Evolutionary conservation across 2,113 vertebrate genomes (phyloP), one percentile per base, ranked within the genome.

Genomic region (Syrmaticus mikado): DNA sequence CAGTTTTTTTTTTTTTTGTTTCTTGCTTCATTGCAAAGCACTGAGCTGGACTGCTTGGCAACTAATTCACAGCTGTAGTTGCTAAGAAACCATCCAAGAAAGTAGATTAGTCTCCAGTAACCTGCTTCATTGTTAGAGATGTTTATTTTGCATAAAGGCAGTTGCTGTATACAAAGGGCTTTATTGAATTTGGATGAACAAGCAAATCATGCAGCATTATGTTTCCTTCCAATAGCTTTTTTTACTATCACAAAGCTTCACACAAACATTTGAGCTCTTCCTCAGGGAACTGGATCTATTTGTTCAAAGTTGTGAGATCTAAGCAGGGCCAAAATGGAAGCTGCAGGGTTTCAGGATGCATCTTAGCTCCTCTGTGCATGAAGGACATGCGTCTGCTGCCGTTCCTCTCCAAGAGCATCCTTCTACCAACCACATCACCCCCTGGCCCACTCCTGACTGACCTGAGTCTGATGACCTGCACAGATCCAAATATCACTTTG

Each of bases 101-200:
- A 77, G 16, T 13, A 76, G 85, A 92, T 91, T 66, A 92, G 79
- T 93, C 81, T 91, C 67, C 62, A 64, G 53, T 65, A 85, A 92
- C 60, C 87, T 92, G 57, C 55, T 94, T 89, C 78, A 90, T 95
- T 76, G 90, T 92, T 80, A 82, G 75, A 86, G 66, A 66, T 89
- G 55, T 93, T 96, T 94, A 62, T 90, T 95, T 87, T 95, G 64
- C 40, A 53, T 90, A 88, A 94, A 94, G 41, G 73, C 73, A 91
- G 70, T 92, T 95, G 82, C 41, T 74, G 55, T 84, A 77, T 66
- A 90, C 73, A 82, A 91, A 93, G 28, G 34, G 6, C 2, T 75
- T 79, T 94, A 84, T 8, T 91, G 68, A 95, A 89, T 41, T 71
- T 62, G 68, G 22, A 74, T n/a, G 62, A 92, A 75, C 53, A 91